phyloP scores from a whole-genome alignment of 2,797 vertebrate genomes.

The Pipistrellus pipistrellus region DNA sequence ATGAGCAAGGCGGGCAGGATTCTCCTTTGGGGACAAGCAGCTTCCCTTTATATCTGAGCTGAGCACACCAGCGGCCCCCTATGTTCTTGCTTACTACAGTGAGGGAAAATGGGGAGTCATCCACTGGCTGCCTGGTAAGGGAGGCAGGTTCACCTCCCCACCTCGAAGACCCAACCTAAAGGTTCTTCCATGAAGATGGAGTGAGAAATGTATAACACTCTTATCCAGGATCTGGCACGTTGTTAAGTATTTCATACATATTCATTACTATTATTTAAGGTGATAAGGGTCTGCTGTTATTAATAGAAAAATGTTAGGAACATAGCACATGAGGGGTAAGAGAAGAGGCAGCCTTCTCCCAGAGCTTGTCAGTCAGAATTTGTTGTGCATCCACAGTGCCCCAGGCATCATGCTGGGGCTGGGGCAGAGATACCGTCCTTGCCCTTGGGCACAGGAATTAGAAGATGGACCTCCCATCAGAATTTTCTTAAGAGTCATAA shows the following conservation, averaged over 20 bases:
- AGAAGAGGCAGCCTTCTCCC: too few relatives aligned
- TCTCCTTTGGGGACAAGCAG: background rate
- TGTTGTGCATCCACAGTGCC: background rate
- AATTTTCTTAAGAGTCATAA: background rate
- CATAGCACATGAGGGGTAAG: background rate
- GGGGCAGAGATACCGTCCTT: background rate
- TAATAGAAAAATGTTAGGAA: background rate
- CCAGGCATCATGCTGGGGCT: background rate
- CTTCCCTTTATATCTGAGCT: background rate
- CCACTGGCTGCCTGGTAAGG: background rate
- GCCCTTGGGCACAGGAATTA: background rate
- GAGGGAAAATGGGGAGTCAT: background rate
- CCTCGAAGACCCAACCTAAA: accelerated
- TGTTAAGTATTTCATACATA: background rate
- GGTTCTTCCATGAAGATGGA: background rate
- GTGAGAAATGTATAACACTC: background rate
- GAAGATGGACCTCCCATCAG: background rate
- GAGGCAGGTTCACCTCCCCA: background rate
- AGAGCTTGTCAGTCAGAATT: accelerated
- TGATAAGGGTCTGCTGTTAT: background rate
- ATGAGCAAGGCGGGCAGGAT: accelerated
- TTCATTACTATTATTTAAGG: background rate
- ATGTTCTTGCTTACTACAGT: background rate
- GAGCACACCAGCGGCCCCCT: accelerated
- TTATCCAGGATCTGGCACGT: background rate